These are phyloP conservation scores for Vanessa cardui DNA, from an alignment of 2,888 invertebrate species.

Conservation along the genomic window DNA sequence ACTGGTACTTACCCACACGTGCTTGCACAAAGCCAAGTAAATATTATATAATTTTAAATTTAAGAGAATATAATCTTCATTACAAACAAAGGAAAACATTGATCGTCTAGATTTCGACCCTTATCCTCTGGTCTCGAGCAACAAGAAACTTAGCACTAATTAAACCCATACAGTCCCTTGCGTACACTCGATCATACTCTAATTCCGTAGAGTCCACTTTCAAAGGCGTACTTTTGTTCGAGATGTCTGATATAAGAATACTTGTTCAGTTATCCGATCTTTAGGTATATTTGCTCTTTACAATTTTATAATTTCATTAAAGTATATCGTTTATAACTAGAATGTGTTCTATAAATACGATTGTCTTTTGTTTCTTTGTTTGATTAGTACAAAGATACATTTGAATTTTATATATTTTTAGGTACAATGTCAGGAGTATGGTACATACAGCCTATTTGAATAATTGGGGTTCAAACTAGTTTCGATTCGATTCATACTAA, in stretches of 20 bases:
- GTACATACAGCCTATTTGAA: too few species aligned
- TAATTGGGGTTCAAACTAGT: too few species aligned
- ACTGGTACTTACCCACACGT: too few species aligned
- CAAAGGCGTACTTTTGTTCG: slow-evolving; percentile 58
- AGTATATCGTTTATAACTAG: too few species aligned
- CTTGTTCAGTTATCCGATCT: slow-evolving; percentile 19
- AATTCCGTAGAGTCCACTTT: slow-evolving; percentile 64
- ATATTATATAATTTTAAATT: too few species aligned
- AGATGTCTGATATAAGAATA: slow-evolving; percentile 51
- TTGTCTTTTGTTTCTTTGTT: too few species aligned
- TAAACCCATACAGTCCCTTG: slow-evolving; percentile 58
- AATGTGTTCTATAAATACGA: too few species aligned
- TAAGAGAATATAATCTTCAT: neutral
- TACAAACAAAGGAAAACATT: neutral
- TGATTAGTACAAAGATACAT: too few species aligned
- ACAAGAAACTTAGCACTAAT: slow-evolving; percentile 51
- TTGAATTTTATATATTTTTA: too few species aligned
- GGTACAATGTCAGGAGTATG: too few species aligned
- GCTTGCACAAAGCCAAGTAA: too few species aligned
- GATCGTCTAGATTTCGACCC: slow-evolving; percentile 13
- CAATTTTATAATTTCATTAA: slow-evolving; percentile 1
- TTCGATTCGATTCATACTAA: too few species aligned
- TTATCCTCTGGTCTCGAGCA: slow-evolving; percentile 27
- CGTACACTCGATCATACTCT: slow-evolving; percentile 71
- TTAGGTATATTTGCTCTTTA: slow-evolving; percentile 20